Evolutionary conservation across 1,140 invertebrate genomes (phyloP).

Genomic region (Laupala kohalensis): DNA sequence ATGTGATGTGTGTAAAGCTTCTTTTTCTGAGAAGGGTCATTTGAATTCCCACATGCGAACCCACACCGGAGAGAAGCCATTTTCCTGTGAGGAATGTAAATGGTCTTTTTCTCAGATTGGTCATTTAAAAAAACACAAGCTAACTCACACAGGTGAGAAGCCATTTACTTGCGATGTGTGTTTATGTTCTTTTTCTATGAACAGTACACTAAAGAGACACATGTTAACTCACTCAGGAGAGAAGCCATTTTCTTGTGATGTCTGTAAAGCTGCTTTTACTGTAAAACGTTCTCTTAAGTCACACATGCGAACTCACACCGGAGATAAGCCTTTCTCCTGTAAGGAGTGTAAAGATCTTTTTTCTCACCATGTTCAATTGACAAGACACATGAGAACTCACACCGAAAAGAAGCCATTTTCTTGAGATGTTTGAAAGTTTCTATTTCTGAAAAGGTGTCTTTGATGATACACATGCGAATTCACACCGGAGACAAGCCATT

Average conservation of each 20-base stretch:
- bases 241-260: not conserved
- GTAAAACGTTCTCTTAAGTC: not conserved
- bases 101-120: not conserved
- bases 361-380: too few species aligned
- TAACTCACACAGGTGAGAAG: conserved; percentile 2
- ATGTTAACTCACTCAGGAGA: not conserved
- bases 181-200: not conserved
- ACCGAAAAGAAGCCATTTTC: too few species aligned
- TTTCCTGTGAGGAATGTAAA: conserved; percentile 8
- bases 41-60: conserved; percentile 19
- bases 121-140: not conserved
- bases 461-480: too few species aligned
- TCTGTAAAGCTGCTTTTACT: not conserved
- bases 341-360: not conserved
- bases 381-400: too few species aligned
- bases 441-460: too few species aligned
- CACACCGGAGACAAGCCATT: too few species aligned
- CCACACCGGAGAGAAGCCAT: conserved; percentile 13
- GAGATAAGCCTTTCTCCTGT: not conserved
- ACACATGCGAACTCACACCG: not conserved
- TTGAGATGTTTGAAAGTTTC: too few species aligned
- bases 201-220: not conserved
- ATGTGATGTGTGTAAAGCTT: conserved; percentile 25
- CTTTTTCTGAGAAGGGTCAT: conserved; percentile 22
- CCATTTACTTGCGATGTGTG: not conserved